Base-by-base conservation (phyloP, 1,140 invertebrate genomes). In the Listronotus oregonensis region DNA sequence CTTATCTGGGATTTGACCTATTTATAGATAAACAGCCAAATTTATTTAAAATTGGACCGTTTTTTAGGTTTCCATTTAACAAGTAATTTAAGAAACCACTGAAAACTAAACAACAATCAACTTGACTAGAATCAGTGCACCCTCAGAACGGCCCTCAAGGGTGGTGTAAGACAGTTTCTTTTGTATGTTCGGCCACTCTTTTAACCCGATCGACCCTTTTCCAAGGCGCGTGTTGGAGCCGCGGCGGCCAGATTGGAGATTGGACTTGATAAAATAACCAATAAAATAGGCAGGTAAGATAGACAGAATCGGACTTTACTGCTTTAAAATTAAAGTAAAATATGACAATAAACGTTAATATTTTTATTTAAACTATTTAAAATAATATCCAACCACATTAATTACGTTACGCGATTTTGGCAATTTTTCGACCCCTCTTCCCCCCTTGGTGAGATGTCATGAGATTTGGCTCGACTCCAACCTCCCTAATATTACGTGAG, bases 41-140 rank as follows among this genome's bases (percentile, higher is more conserved):
- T 27, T 27, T 27, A 27, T 27, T 27, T 3, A 27, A 27, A 27
- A 27, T 27, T 1, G 5, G 21, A 27, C 21, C 21, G 21, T n/a
- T 21, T 21, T n/a, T 31, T 6, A 21, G 1, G 21, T 50, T 6
- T 10, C 8, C 9, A 18, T 18, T 50, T 50, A 27, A 50, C 47
- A 31, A 1, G 27, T 31, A 50, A 50, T 50, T 50, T 21, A 8
- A 31, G 8, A 5, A 15, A 27, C 18, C 47, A 31, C 21, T 27
- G 27, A 50, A 50, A 18, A 50, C 47, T 18, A 50, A 50, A 50
- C 27, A 50, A 50, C 47, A 50, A 50, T 50, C 47, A 50, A 27
- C 6, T 50, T 27, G 47, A 50, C 18, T 50, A 17, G 47, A 50
- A 50, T 14, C 47, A 21, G 2, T 8, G 21, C 3, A 50, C 17